Evolutionary conservation across 2,888 invertebrate species (phyloP).

Genomic region (Torymus tubicola): DNA sequence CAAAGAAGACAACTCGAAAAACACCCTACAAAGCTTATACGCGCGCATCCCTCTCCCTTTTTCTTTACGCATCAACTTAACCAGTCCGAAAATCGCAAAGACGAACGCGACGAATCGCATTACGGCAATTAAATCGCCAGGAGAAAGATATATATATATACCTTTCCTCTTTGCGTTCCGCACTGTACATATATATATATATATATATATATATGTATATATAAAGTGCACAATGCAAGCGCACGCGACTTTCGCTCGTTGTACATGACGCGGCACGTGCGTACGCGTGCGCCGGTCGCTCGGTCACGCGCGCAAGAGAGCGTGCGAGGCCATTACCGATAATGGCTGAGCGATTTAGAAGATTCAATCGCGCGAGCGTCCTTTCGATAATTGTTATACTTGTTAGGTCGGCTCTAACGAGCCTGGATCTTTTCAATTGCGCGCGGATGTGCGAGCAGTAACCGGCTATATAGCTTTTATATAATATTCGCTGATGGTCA

Average conservation of each 20-base stretch:
- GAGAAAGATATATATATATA: background rate
- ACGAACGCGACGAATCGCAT: conserved; percentile 14
- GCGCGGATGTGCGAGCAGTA: background rate
- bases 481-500: too few species aligned
- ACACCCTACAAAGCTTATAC: too few species aligned
- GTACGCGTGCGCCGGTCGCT: too few species aligned
- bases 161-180: too few species aligned
- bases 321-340: conserved; percentile 52
- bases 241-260: conserved; percentile 56
- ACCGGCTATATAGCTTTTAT: too few species aligned
- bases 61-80: too few species aligned
- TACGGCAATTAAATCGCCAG: conserved; percentile 36
- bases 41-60: too few species aligned
- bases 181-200: too few species aligned
- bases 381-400: conserved; percentile 56
- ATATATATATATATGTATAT: too few species aligned
- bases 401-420: conserved; percentile 53
- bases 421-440: conserved; percentile 46
- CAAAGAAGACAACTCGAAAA: too few species aligned
- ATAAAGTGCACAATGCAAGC: conserved; percentile 21
- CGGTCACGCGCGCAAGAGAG: background rate
- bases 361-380: conserved; percentile 50
- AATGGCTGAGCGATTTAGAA: conserved; percentile 54
- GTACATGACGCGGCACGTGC: conserved; percentile 43
- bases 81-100: background rate